Evolutionary conservation across 2,113 vertebrate genomes (phyloP), one percentile per base, ranked within the genome.

Genomic region (Coreoperca whiteheadi): DNA sequence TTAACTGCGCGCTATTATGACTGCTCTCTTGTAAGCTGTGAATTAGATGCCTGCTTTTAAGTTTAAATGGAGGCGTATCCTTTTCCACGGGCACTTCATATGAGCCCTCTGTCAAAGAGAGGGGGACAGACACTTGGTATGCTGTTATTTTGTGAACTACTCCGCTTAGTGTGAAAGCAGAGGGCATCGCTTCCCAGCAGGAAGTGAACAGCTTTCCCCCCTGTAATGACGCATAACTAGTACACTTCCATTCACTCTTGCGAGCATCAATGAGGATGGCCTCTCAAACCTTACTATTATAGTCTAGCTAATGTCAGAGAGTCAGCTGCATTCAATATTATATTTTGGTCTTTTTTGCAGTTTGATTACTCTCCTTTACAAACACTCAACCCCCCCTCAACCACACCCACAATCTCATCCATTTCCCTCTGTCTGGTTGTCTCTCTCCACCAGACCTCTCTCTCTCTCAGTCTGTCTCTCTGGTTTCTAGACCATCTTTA

Each of bases 251-350:
- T 96, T 97, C 96, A 94, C 93, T 95, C 95, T 92, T 88, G 92
- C 93, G 93, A 95, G 91, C 94, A 94, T 95, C 95, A 89, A 92
- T 95, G 94, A 96, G 95, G 94, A 93, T 89, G 89, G 93, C 94
- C 95, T 93, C 95, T 94, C 96, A 96, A 95, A 90, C 82, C 92
- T 89, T 89, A 94, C 96, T 96, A 98, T 98, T 99, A 96, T 94
- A 96, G 96, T 94, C 95, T 91, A 89, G 95, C 93, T 95, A 96
- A 96, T 98, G 97, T 96, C 96, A 97, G 94, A 92, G 95, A 96
- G 97, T 96, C 96, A 96, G 96, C 96, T 94, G 92, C 94, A 93
- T 96, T 96, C 87, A 92, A 79, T 86, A 86, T 92, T 87, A 69
- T 92, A 90, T 93, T 93, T 93, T 93, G 77, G 82, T 86, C 85